phyloP scores from a whole-genome alignment of 2,797 vertebrate species.

The Sebastes vulpes region DNA sequence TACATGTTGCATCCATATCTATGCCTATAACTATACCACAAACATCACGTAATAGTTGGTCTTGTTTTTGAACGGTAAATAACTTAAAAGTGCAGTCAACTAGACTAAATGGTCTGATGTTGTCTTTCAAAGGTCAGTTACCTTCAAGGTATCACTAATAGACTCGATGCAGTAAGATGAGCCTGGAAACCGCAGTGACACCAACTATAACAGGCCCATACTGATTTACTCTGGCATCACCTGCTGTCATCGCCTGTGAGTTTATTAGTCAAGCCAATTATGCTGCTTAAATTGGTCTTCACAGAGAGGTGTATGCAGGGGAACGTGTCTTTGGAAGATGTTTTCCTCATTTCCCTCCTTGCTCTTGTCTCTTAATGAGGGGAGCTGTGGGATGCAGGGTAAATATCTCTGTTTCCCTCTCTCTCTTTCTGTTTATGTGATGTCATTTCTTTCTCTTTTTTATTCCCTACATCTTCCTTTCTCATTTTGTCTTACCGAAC shows the following conservation, averaged over 20 bases:
- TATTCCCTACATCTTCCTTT: constrained; percentile 32
- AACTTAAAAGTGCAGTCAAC: background rate
- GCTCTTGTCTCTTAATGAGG: constrained; percentile 65
- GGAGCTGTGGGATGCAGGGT: constrained; percentile 25
- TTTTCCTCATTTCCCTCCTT: constrained; percentile 49
- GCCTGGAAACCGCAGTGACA: constrained; percentile 9
- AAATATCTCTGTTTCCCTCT: constrained; percentile 38
- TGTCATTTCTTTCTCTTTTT: constrained; percentile 34
- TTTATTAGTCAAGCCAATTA: constrained; percentile 79
- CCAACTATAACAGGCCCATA: constrained; percentile 10
- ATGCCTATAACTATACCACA: background rate
- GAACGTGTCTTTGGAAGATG: constrained; percentile 42
- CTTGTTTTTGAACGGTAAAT: background rate
- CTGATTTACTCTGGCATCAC: constrained; percentile 57
- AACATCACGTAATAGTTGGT: background rate
- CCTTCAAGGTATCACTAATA: background rate
- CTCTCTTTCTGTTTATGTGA: constrained; percentile 24
- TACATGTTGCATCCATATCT: background rate
- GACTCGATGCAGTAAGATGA: background rate
- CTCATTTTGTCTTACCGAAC: constrained; percentile 46
- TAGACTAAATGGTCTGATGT: background rate
- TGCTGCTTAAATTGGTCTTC: constrained; percentile 63
- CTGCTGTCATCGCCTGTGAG: constrained; percentile 57
- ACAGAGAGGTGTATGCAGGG: constrained; percentile 47
- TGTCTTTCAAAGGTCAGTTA: background rate